These are phyloP conservation scores for Eristalis pertinax DNA, from an alignment of 2,888 invertebrate species.

Conservation along the genomic window DNA sequence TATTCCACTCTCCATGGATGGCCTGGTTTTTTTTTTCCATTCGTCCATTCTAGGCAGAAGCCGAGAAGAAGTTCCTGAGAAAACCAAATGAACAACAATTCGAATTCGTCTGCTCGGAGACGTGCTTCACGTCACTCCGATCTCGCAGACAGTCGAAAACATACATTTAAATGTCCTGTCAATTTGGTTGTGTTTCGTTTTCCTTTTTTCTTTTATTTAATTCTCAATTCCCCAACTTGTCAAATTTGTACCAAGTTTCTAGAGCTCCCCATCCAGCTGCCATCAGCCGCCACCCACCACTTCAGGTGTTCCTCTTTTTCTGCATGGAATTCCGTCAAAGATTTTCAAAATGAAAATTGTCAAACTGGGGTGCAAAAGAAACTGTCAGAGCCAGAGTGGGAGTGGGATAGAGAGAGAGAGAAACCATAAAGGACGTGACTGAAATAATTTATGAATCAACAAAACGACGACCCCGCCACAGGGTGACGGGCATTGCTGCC, in stretches of 20 bases:
- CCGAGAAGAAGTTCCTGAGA: slow-evolving; percentile 2
- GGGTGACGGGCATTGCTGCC: slow-evolving; percentile 7
- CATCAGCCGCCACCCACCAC: background rate
- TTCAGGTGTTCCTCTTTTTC: slow-evolving; percentile 42
- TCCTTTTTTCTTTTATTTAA: slow-evolving; percentile 31
- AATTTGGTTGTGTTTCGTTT: slow-evolving; percentile 54
- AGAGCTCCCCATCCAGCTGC: background rate
- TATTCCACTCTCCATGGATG: background rate
- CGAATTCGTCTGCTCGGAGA: slow-evolving; percentile 2
- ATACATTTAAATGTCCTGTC: slow-evolving; percentile 66
- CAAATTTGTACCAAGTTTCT: slow-evolving; percentile 54
- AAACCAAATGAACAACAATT: slow-evolving; percentile 56
- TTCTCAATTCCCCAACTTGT: slow-evolving; percentile 57
- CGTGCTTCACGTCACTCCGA: slow-evolving; percentile 34
- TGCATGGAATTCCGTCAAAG: slow-evolving; percentile 43
- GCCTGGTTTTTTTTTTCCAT: background rate
- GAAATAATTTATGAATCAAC: slow-evolving; percentile 68
- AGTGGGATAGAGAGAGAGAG: background rate
- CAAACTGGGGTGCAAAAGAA: slow-evolving; percentile 4
- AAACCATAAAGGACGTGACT: slow-evolving; percentile 52
- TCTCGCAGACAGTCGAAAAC: slow-evolving; percentile 24
- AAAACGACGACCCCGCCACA: slow-evolving; percentile 22
- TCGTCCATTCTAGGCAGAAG: background rate
- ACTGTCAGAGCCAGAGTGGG: background rate
- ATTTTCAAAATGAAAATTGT: slow-evolving; percentile 54